phyloP scores from a whole-genome alignment of 2,113 vertebrate species.

The Phaethon lepturus region DNA sequence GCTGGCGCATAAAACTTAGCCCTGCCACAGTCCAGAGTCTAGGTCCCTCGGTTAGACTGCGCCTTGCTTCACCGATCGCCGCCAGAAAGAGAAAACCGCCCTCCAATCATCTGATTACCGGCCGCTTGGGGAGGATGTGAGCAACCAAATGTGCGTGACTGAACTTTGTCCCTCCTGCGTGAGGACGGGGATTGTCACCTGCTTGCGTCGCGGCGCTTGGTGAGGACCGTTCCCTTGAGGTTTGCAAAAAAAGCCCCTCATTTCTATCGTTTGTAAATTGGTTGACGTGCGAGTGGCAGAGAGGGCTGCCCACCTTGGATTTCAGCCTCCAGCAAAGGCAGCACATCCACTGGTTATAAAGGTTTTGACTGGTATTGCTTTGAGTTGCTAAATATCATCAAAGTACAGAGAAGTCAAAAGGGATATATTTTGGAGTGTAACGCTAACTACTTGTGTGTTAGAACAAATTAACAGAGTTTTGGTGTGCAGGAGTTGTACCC shows the following conservation, averaged over 20 bases:
- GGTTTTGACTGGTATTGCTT: neutral
- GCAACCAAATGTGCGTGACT: neutral
- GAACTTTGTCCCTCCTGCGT: neutral
- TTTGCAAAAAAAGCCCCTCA: rapidly evolving
- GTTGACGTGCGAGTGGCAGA: rapidly evolving
- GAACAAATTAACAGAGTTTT: rapidly evolving
- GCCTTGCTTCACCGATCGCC: rapidly evolving
- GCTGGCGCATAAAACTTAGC: neutral
- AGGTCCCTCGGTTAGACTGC: neutral
- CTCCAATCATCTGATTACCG: rapidly evolving
- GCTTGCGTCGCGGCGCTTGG: rapidly evolving
- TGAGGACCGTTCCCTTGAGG: neutral
- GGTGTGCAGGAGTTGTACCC: neutral
- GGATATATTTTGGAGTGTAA: neutral
- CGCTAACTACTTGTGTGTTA: rapidly evolving
- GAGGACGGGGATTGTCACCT: rapidly evolving
- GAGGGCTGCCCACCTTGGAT: neutral
- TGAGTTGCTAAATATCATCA: neutral
- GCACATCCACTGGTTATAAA: rapidly evolving
- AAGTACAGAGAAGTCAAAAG: neutral
- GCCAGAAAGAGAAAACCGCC: neutral
- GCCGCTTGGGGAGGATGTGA: rapidly evolving
- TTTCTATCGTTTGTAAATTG: rapidly evolving
- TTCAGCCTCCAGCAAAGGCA: neutral
- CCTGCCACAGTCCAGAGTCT: neutral